These are phyloP conservation scores for Columbina picui DNA, from an alignment of 2,113 vertebrate genomes.

Conservation along the genomic window DNA sequence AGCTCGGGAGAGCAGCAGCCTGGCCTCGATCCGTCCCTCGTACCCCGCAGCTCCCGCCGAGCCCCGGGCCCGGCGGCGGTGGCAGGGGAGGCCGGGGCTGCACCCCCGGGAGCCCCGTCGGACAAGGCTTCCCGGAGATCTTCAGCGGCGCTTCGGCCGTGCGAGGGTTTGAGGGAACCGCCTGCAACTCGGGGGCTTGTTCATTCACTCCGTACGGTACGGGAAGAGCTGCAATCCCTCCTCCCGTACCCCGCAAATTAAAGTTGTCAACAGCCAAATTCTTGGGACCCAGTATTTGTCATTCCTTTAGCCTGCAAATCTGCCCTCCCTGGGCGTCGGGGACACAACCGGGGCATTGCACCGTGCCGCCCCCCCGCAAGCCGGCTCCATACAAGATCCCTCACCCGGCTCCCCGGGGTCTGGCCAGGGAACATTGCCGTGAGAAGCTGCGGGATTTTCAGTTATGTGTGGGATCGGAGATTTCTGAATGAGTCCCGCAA, in stretches of 20 bases:
- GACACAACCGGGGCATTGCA: accelerated
- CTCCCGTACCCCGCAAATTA: neutral
- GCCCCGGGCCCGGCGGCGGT: neutral
- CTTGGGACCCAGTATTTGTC: neutral
- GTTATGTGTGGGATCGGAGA: neutral
- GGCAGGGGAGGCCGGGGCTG: neutral
- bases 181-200: neutral
- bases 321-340: neutral
- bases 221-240: neutral
- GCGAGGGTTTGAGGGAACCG: neutral
- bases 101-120: neutral
- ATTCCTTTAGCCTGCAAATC: neutral
- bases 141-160: neutral
- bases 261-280: neutral
- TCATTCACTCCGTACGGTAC: neutral
- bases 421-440: neutral
- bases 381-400: neutral
- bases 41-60: neutral
- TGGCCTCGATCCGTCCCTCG: neutral
- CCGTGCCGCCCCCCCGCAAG: neutral
- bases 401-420: neutral
- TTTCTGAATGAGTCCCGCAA: neutral
- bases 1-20: neutral
- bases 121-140: neutral
- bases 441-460: neutral